A percentile compares a stretch with the other conserved stretches of the same genome.
Conservation (phyloP, 2,888 invertebrate species). For the Scaptomyza parva region DNA sequence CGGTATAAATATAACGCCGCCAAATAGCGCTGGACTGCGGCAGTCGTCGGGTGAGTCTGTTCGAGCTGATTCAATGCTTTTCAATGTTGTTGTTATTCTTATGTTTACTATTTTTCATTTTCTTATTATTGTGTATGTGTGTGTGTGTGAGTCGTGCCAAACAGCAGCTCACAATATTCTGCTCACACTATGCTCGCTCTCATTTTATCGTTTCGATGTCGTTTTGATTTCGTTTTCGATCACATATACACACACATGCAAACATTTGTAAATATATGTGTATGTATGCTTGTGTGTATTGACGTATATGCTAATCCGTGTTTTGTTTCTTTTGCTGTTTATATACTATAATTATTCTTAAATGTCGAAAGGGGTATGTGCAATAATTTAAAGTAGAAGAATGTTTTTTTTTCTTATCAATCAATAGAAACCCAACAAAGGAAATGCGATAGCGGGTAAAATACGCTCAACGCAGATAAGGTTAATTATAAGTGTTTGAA, state of each 20-base stretch:
- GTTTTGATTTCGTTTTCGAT: conserved; percentile 42
- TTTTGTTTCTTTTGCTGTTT: conserved; percentile 39
- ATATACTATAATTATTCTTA: conserved; percentile 1
- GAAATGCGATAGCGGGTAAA: neutral
- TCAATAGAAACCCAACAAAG: neutral
- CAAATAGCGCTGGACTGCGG: conserved; percentile 82
- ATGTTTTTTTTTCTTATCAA: neutral
- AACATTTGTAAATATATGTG: neutral
- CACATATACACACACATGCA: conserved; percentile 14
- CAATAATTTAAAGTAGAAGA: neutral
- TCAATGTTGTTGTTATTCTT: conserved; percentile 61
- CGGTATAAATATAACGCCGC: conserved; percentile 81
- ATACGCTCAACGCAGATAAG: neutral
- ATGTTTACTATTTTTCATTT: conserved; percentile 20
- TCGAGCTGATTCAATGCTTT: conserved; percentile 20
- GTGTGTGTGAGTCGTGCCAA: conserved; percentile 5
- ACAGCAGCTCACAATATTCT: conserved; percentile 19
- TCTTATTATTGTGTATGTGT: neutral
- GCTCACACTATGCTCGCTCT: conserved; percentile 12
- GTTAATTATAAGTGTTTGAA: neutral
- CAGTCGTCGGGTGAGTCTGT: conserved; percentile 80
- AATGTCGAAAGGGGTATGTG: neutral
- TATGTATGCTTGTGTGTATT: conserved; percentile 5
- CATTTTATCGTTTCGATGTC: conserved; percentile 34
- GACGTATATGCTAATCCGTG: conserved; percentile 36